Base-by-base conservation (phyloP, 2,797 vertebrate genomes). In the Leptatherina wallacei region DNA sequence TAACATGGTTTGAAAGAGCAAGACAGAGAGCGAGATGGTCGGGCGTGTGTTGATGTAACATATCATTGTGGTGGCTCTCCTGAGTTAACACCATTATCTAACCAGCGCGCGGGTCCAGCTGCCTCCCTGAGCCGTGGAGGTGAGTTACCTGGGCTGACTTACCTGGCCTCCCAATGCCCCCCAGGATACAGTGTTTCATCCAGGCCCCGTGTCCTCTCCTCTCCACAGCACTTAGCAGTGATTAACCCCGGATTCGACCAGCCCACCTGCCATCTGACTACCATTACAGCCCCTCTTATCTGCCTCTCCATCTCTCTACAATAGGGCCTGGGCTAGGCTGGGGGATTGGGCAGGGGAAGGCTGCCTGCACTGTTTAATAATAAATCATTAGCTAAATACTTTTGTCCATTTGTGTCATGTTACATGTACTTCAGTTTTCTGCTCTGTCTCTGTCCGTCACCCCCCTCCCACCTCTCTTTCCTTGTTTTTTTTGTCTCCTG, bases 321-420 rank as follows among this genome's bases (percentile, higher is more conserved):
- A 94, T 92, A 91, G 91, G 89, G 90, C 88, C 87, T 80, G 88
- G 88, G 84, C 83, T 77, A 83, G 85, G 91, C 91, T 75, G 87
- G 87, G 86, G 91, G 89, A 88, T 90, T 76, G 77, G 72, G 82
- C 88, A 51, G 82, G 82, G 81, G 78, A 81, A 77, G 85, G 84
- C 89, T 86, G 89, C 83, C 85, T 89, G 91, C 89, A 85, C 93
- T 93, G 90, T 92, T 95, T 93, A 93, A 94, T 94, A 94, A 95
- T 95, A 95, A 95, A 95, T 95, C 93, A 95, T 95, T 95, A 95
- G 92, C 93, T 95, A 94, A 95, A 95, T 94, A 95, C 94, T 95
- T 94, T 93, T 94, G 93, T 94, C 92, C 90, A 91, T 95, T 95
- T 94, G 93, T 94, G 94, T 95, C 94, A 85, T 91, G 93, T 95